Evolutionary conservation across 2,888 invertebrate species (phyloP), one percentile per base, ranked within the genome.

Genomic region (Rhogogaster chlorosoma): DNA sequence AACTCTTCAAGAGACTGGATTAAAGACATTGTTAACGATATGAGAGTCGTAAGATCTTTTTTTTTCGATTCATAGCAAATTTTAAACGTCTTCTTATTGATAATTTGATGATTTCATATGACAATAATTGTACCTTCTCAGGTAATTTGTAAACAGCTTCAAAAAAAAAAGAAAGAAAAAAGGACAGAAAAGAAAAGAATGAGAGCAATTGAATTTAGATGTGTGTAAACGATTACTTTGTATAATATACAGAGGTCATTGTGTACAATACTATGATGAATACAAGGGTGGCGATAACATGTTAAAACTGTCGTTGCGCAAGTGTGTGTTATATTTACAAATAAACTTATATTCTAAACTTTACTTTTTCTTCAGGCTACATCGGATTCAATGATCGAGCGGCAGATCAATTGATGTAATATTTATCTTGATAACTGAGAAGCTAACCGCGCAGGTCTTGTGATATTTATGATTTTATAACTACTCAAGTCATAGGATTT

Each of bases 251-350:
- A 80, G 80, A 61, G 80, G 80, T 61, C 61, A 80, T 61, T 80
- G 61, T 38, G 61, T 61, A 80, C 38, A 80, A 57, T 80, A 80
- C 61, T 61, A 80, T 80, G 53, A 77, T 77, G 77, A 77, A 77
- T 77, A 77, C 77, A 53, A 77, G 36, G 22, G 61, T 38, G 80
- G 80, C 38, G 6, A 80, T 80, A 80, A 53, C 61, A 57, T 61
- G n/a, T 38, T 61, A 80, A 61, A 80, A 36, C 80, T 61, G 80
- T 38, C 26, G 45, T 12, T 45, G 45, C 10, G 9, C 10, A n/a
- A n/a, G n/a, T 53, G n/a, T 78, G 36, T 78, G 42, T 57, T 36
- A 57, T 80, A 80, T 80, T 80, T 80, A 80, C 80, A 80, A 61
- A 36, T 80, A 80, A 80, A 36, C 80, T 61, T 80, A 77, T 77